Evolutionary conservation across 2,888 invertebrate species (phyloP).

Genomic region (Tetanocera ferruginea): DNA sequence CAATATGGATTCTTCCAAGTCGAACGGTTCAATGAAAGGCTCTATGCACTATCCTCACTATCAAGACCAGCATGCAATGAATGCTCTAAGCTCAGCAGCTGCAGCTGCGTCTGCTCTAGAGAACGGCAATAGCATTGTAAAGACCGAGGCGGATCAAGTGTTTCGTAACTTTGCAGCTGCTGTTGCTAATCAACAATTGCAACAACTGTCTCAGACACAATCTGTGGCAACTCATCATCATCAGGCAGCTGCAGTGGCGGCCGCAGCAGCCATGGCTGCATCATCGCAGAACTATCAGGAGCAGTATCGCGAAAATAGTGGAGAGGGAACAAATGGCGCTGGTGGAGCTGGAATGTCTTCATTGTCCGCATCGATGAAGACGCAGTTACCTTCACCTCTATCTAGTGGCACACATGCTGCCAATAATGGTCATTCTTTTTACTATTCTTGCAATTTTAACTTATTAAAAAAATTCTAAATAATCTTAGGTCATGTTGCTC

Average conservation of each 20-base stretch:
- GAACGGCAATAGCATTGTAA: constrained; percentile 61
- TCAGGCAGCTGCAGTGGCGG: constrained; percentile 55
- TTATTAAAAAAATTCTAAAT: background rate
- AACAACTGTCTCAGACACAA: constrained; percentile 61
- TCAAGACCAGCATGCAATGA: constrained; percentile 58
- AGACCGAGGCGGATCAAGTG: constrained; percentile 65
- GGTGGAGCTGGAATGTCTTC: constrained; percentile 49
- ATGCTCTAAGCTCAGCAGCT: constrained; percentile 57
- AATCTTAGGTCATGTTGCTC: constrained; percentile 42
- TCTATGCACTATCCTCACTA: constrained; percentile 59
- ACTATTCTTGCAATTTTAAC: background rate
- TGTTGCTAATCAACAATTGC: constrained; percentile 64
- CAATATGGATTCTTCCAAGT: constrained; percentile 68
- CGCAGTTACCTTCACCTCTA: constrained; percentile 65
- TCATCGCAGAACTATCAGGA: constrained; percentile 62
- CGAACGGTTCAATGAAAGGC: constrained; percentile 64
- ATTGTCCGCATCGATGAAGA: constrained; percentile 69
- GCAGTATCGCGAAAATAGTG: constrained; percentile 55
- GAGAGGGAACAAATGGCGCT: background rate
- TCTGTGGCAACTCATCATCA: constrained; percentile 51
- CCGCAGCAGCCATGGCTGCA: constrained; percentile 57
- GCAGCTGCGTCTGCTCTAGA: constrained; percentile 55
- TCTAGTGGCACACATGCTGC: constrained; percentile 48
- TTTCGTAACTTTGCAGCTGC: constrained; percentile 67
- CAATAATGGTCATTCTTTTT: constrained; percentile 36